Evolutionary conservation across 2,113 vertebrate genomes (phyloP), one percentile per base, ranked within the genome.

Genomic region (Prietella phreatophila): DNA sequence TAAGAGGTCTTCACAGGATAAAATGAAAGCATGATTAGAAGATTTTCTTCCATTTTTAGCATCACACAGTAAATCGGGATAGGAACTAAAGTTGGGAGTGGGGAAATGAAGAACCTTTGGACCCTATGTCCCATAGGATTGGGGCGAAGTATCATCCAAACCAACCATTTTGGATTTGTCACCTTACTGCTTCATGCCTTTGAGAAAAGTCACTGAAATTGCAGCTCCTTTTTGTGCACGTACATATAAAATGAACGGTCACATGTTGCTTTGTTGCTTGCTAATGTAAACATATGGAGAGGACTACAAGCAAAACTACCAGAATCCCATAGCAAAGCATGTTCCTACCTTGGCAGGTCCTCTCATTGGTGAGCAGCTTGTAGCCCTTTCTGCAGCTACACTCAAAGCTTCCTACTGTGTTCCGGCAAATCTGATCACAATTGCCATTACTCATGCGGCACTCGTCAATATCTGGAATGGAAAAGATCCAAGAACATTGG

Each of bases 351-450:
- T 99, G 98, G 92, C 98, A 99, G 61, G 95, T 99, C 91, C 98
- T 96, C 92, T 99, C 98, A 4, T 99, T 98, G 94, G 98, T 99
- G 93, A 99, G 96, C 87, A 99, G 96, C 90, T 99, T 99, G 94
- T 99, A 99, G 91, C 98, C 98, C 88, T 99, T 99, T 94, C 96
- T 98, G 95, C 97, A 99, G 96, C 98, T 98, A 96, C 98, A 99
- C 90, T 99, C 97, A 0, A 99, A 99, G 94, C 98, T 99, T 91
- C 98, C 98, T 91, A 99, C 97, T 0, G 97, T 99, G 95, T 99
- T 99, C 88, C 98, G 95, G 93, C 98, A 99, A 92, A 99, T 97
- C 86, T 99, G 98, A 92, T 99, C 98, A 25, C 98, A 99, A 85
- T 98, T 98, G 0, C 97, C 98, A 0, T 99, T 99, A 95, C 97